Conservation (phyloP, 2,888 invertebrate genomes). For the Diarsia mendica region DNA sequence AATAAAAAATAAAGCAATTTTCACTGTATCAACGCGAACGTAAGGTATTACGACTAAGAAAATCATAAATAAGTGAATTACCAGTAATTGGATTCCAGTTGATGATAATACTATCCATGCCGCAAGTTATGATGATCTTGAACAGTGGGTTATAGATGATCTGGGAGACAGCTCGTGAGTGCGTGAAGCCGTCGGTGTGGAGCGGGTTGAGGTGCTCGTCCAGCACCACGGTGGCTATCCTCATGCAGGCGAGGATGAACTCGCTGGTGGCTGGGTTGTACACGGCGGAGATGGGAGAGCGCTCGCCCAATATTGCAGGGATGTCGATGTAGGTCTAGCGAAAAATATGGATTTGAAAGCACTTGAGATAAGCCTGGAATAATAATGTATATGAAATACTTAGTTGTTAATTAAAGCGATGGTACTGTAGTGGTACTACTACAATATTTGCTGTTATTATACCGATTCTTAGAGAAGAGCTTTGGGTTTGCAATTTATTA, state of each 20-base stretch:
- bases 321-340: slow-evolving; percentile 92
- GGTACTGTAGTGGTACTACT: background rate
- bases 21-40: background rate
- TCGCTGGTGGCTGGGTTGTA: slow-evolving; percentile 93
- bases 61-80: slow-evolving; percentile 20
- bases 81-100: slow-evolving; percentile 95
- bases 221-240: slow-evolving; percentile 92
- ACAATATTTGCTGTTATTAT: background rate
- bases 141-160: slow-evolving; percentile 94
- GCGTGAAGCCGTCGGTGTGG: slow-evolving; percentile 93
- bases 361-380: background rate
- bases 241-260: slow-evolving; percentile 92
- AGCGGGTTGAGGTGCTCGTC: slow-evolving; percentile 92
- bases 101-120: slow-evolving; percentile 94
- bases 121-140: slow-evolving; percentile 93
- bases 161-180: slow-evolving; percentile 92
- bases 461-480: background rate
- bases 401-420: background rate
- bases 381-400: background rate
- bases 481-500: background rate
- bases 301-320: slow-evolving; percentile 91
- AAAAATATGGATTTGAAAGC: background rate
- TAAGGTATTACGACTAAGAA: background rate
- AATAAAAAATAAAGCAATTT: background rate
- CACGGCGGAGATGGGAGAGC: slow-evolving; percentile 90